Conservation (phyloP, 2,888 invertebrate species). For the Phortica okadai region DNA sequence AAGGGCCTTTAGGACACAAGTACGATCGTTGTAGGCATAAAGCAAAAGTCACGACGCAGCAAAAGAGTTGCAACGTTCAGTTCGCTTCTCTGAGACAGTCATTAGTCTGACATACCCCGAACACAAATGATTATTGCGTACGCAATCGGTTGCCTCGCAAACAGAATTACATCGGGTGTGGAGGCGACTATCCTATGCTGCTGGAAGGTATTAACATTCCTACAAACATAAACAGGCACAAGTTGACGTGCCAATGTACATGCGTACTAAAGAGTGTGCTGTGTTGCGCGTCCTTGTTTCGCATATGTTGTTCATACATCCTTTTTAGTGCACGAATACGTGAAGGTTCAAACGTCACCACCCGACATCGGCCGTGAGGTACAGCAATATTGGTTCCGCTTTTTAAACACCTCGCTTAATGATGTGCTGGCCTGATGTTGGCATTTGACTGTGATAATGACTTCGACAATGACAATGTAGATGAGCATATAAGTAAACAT, state of each 20-base stretch:
- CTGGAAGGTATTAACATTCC: neutral
- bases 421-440: slow-evolving; percentile 45
- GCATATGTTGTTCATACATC: neutral
- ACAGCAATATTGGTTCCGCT: slow-evolving; percentile 60
- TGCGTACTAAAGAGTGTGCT: neutral
- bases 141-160: neutral
- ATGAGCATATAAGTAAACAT: neutral
- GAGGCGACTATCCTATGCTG: neutral
- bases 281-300: neutral
- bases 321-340: neutral
- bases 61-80: too few relatives aligned
- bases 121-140: slow-evolving; percentile 28
- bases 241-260: neutral
- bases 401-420: slow-evolving; percentile 59
- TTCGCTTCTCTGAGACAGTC: too few relatives aligned
- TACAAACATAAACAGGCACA: neutral
- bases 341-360: neutral
- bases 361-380: slow-evolving; percentile 36
- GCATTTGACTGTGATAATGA: neutral
- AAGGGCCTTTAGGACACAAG: slow-evolving; percentile 26
- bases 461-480: slow-evolving; percentile 5
- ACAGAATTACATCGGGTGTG: neutral
- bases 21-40: too few relatives aligned
- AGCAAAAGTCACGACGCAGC: too few relatives aligned
- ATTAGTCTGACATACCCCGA: neutral